Evolutionary conservation across 2,888 invertebrate species (phyloP), one percentile per base, ranked within the genome.

Genomic region (Cepaea hortensis): DNA sequence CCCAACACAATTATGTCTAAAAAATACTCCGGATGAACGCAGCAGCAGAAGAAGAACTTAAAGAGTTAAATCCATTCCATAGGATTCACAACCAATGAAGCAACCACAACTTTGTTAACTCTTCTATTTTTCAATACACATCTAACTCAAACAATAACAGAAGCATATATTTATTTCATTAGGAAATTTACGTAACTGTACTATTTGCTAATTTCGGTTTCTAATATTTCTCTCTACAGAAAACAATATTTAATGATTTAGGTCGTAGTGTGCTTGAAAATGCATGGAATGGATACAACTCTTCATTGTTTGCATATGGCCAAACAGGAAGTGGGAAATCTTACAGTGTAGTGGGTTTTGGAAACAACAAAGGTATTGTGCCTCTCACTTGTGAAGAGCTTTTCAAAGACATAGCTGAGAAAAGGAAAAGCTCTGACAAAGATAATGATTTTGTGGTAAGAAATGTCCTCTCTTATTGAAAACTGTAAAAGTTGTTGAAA

Each of bases 301-400:
- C 93, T 84, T 93, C 93, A 1, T 88, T 94, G 87, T 94, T 94
- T 90, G 94, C 94, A n/a, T 94, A 94, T 88, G 94, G 94, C 13
- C 94, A 94, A 90, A 94, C 94, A 5, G 94, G 94, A 0, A 93
- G 93, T 87, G 94, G 94, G 18, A 94, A 94, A 85, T 93, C 93
- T 6, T 94, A 94, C 90, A 94, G 94, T 46, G 93, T 94, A 91
- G 91, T 94, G 50, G 94, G 94, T 1, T 93, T 93, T 89, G 93
- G 93, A 18, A 89, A 89, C 87, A 94, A 94, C 89, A 93, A 93
- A 88, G 94, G 93, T 4, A 93, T 93, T 88, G 92, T 93, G 0
- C 93, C 93, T 1, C 89, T 93, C 23, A 91, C 91, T 61, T 93
- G 93, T 90, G 92, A 93, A 87, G 93, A 93, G 73, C 91, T 93